Percentiles rank a stretch among this genome's conserved stretches.
These are phyloP conservation scores for Pocillopora grandis DNA, from an alignment of 92 coral and sea anemone genomes.

Conservation along the genomic window DNA sequence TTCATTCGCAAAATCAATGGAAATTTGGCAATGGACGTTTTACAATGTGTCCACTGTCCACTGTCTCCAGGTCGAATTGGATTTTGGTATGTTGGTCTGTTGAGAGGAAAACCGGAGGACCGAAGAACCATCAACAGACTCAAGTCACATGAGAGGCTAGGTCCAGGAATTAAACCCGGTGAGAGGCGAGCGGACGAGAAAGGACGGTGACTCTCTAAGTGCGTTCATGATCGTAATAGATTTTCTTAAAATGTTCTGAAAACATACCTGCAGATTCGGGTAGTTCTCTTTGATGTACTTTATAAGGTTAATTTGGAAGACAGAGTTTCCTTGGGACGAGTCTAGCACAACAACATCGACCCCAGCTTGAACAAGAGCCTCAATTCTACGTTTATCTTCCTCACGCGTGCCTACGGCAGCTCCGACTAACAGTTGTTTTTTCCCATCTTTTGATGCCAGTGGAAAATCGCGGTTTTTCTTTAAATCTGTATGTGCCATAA, in stretches of 20 bases:
- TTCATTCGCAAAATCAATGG: too few species aligned
- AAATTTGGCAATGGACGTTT: too few species aligned
- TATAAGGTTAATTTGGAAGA: conserved; percentile 75
- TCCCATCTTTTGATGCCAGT: conserved; percentile 87
- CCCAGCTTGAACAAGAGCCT: conserved; percentile 93
- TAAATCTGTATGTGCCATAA: conserved; percentile 91
- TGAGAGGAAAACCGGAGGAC: too few species aligned
- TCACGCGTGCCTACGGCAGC: conserved; percentile 95
- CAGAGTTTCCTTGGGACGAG: conserved; percentile 98
- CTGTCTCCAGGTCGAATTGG: too few species aligned
- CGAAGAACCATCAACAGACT: too few species aligned
- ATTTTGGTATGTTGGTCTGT: too few species aligned
- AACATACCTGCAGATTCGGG: conserved; percentile 78
- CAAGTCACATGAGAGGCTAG: too few species aligned
- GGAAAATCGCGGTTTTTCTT: conserved; percentile 97
- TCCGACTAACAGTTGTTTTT: conserved; percentile 89
- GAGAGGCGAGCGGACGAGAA: too few species aligned
- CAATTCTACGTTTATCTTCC: conserved; percentile 79
- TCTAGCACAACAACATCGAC: conserved; percentile 94
- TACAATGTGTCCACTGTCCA: too few species aligned
- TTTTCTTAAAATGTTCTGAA: too few species aligned
- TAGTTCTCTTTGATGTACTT: conserved; percentile 76
- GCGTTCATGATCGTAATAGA: neutral
- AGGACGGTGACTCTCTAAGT: neutral
- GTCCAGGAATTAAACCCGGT: too few species aligned